Base-by-base conservation (phyloP, 2,797 vertebrate genomes). In the Xiphophorus birchmanni region DNA sequence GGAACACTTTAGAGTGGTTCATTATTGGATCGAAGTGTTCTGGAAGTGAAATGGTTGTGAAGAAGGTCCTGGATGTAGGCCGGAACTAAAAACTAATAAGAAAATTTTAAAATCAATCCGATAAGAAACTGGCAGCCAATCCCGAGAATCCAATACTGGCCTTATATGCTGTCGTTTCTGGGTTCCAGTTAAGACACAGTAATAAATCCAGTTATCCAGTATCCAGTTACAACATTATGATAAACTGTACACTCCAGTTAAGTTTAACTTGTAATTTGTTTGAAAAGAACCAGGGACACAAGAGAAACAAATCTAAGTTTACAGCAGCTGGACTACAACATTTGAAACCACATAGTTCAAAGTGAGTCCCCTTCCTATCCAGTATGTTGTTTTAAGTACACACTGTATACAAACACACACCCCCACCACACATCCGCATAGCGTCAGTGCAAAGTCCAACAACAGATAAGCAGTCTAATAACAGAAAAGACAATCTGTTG, bases 381-480 rank as follows among this genome's bases (percentile, higher is more conserved):
- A 54, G 21, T 26, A 10, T 23, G 58, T 23, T 56, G 37, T 73
- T 47, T 47, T 32, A 69, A 65, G 65, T 63, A 71, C 76, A 79
- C 76, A 29, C 5, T 60, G 58, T 6, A 77, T 4, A 82, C 32
- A 3, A 35, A 23, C 15, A n/a, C 75, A 74, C n/a, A 65, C 78
- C 78, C 80, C 74, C 26, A 40, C 23, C 45, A 65, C 71, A 79
- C 54, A 82, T 67, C 26, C 74, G 52, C 86, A 82, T 71, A 58
- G 52, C 79, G 37, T 72, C 75, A 75, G 32, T 74, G 75, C 69
- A 77, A 69, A 81, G 84, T 82, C 87, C 82, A 75, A 52, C 79
- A 69, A 73, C 86, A 90, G 88, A 91, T 94, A 92, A 94, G 89
- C 91, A 84, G 80, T 84, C 82, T 91, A 92, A 93, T 93, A 92